phyloP scores from a whole-genome alignment of 2,888 invertebrate genomes.

The Eudemis profundana region DNA sequence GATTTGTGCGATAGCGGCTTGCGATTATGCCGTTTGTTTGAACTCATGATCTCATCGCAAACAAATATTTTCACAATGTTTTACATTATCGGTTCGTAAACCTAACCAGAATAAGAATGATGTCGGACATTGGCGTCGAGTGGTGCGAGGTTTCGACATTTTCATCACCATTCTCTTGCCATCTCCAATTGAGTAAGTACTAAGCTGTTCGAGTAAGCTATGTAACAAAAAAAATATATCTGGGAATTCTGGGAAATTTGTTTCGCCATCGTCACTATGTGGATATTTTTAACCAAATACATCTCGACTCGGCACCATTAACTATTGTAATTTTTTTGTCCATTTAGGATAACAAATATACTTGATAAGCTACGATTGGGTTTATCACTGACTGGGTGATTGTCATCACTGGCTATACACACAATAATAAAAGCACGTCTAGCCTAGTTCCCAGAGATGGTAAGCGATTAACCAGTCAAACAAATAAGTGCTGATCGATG shows the following conservation, averaged over 20 bases:
- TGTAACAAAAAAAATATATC: too few relatives aligned
- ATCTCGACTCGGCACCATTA: too few relatives aligned
- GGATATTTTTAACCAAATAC: too few relatives aligned
- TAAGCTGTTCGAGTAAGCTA: too few relatives aligned
- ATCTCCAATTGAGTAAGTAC: not conserved
- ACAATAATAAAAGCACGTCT: not conserved
- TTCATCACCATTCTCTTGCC: conserved; percentile 28
- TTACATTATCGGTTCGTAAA: conserved; percentile 17
- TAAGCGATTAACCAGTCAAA: conserved; percentile 13
- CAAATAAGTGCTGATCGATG: conserved; percentile 11
- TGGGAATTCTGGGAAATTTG: too few relatives aligned
- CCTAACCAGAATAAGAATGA: not conserved
- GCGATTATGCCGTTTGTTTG: conserved; percentile 23
- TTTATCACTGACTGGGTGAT: too few relatives aligned
- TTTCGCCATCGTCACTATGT: too few relatives aligned
- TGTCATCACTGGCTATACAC: conserved; percentile 24
- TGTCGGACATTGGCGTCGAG: not conserved
- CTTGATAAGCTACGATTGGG: too few relatives aligned
- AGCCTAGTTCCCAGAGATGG: conserved; percentile 3
- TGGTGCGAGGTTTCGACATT: conserved; percentile 8
- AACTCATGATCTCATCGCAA: conserved; percentile 40
- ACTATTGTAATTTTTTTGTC: too few relatives aligned
- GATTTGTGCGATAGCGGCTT: conserved; percentile 16
- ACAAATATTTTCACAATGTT: conserved; percentile 31
- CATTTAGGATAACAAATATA: too few relatives aligned